These are phyloP conservation scores for Leptinotarsa tumamoca DNA, from an alignment of 2,888 invertebrate genomes.

Conservation along the genomic window DNA sequence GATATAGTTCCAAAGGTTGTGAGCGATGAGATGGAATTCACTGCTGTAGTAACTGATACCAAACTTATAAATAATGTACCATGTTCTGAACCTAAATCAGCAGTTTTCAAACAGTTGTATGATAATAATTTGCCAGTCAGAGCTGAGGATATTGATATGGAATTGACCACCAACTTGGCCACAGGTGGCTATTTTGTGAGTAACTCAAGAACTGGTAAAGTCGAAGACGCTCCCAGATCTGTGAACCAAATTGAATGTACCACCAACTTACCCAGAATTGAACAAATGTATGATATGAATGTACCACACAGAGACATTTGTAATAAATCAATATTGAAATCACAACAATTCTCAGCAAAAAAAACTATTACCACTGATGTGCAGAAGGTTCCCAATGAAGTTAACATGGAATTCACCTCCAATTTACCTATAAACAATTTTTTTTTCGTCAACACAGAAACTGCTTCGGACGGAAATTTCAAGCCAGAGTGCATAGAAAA, in stretches of 20 bases:
- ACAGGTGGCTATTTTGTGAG: neutral
- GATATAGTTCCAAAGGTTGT: neutral
- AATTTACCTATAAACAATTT: neutral
- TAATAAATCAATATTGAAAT: neutral
- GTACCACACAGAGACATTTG: neutral
- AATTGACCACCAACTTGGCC: slow-evolving; percentile 31
- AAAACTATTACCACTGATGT: no score
- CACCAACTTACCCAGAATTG: neutral
- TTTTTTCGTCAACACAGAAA: neutral
- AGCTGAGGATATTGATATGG: slow-evolving; percentile 31
- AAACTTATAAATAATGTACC: slow-evolving; percentile 5
- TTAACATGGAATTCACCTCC: slow-evolving; percentile 38
- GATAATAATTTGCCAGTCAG: neutral
- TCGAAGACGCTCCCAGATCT: neutral
- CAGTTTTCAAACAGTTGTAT: neutral
- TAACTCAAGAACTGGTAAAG: neutral
- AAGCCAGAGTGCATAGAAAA: no score
- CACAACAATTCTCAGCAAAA: neutral
- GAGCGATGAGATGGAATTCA: slow-evolving; percentile 8
- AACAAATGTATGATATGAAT: neutral
- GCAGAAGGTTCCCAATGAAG: neutral
- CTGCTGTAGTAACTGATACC: neutral
- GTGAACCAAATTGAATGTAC: neutral
- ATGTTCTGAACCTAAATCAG: neutral
- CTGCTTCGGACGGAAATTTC: neutral